phyloP scores from a whole-genome alignment of 2,113 vertebrate species.

The Cranoglanis bouderius region DNA sequence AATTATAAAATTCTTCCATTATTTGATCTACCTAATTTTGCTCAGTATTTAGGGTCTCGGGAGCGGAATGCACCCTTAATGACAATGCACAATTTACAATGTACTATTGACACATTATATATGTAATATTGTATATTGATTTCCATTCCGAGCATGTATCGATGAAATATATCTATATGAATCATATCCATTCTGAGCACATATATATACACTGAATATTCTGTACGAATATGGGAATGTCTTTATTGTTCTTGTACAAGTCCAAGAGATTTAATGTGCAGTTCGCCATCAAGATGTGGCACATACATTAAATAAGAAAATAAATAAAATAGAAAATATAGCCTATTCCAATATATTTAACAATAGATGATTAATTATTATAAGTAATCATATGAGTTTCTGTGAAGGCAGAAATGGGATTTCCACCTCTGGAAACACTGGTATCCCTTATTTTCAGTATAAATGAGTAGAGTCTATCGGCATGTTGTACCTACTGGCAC shows the following conservation, averaged over 20 bases:
- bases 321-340: background rate
- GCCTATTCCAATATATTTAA: background rate
- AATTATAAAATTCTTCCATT: background rate
- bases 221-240: background rate
- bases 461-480: background rate
- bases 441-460: background rate
- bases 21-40: background rate
- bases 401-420: background rate
- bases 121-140: background rate
- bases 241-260: background rate
- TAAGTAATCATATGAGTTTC: background rate
- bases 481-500: background rate
- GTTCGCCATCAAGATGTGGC: background rate
- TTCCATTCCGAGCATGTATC: background rate
- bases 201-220: background rate
- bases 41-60: background rate
- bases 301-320: background rate
- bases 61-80: background rate
- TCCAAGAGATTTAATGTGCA: background rate
- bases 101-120: background rate
- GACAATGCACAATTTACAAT: background rate
- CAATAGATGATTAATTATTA: background rate
- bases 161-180: background rate
- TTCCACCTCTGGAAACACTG: too few relatives aligned
- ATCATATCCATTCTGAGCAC: background rate